Evolutionary conservation across 2,888 invertebrate genomes (phyloP), one percentile per base, ranked within the genome.

Genomic region (Altica lythri): DNA sequence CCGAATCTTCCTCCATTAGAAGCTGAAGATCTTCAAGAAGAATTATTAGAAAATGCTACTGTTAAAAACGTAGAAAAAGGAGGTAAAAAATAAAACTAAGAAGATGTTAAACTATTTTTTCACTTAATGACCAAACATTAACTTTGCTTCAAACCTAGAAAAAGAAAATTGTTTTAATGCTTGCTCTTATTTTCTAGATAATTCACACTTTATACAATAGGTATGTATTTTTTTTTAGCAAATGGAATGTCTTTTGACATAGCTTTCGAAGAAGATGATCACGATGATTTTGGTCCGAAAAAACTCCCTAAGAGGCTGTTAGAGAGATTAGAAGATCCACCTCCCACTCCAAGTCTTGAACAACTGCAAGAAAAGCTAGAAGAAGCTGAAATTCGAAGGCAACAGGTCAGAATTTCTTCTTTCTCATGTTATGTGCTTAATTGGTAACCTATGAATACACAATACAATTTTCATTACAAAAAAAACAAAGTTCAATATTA

Each of bases 291-390:
- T 17, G 73, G 79, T 2, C 78, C 81, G 1, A 80, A 78, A 64
- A 81, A 79, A 58, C 87, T 88, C 0, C 89, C 89, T 0, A 82
- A 83, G 35, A 81, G 87, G 52, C 76, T 89, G 25, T 86, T 87
- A 68, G 55, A 55, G 25, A 77, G 86, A 56, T 72, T 88, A 32
- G 81, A 88, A 64, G 86, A 86, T 57, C 82, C 83, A 3, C 80
- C 83, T 2, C 78, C 79, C 43, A 81, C 81, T 13, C 78, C 83
- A 62, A 72, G 74, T 2, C 74, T 87, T 32, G 83, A 85, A 16
- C 82, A 85, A 56, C 79, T 89, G 19, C 83, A 85, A 66, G 87
- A 85, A 68, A 89, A 87, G 68, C 76, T 88, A 57, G 86, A 86
- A 13, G 87, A 86, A 54, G 90, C 89, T 0, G 89, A 89, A 66